Conservation (phyloP, 2,888 invertebrate genomes). For the Alentia gelatinosa region DNA sequence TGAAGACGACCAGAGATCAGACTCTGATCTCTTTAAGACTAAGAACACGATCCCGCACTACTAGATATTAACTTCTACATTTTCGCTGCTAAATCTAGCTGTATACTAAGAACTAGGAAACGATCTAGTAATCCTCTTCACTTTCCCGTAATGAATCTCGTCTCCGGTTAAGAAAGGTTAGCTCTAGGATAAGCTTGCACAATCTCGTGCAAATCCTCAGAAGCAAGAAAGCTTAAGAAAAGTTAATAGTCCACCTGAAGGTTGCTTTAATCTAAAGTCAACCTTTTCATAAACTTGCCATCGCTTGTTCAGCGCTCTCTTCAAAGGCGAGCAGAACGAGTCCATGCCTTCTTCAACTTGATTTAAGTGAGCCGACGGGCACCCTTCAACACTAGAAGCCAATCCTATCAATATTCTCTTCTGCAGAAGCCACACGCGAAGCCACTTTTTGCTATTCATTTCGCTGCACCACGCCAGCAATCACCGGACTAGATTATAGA, state of each 20-base stretch:
- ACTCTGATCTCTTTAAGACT: background rate
- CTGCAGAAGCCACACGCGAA: constrained; percentile 28
- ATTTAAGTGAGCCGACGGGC: background rate
- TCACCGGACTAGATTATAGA: constrained; percentile 36
- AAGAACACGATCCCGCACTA: background rate
- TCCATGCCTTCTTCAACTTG: background rate
- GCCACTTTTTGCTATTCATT: constrained; percentile 42
- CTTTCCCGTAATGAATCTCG: too few species aligned
- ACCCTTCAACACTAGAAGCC: constrained; percentile 17
- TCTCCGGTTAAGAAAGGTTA: too few species aligned
- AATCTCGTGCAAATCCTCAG: too few species aligned
- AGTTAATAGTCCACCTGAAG: too few species aligned
- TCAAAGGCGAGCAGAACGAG: background rate
- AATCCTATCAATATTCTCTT: constrained; percentile 31
- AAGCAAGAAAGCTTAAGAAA: too few species aligned
- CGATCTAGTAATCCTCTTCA: too few species aligned
- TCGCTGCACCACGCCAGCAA: background rate
- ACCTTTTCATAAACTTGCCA: background rate
- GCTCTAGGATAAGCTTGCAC: too few species aligned
- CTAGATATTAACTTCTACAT: background rate
- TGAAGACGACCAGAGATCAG: background rate
- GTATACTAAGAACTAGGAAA: too few species aligned
- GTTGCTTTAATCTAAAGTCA: too few species aligned
- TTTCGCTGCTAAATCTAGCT: too few species aligned
- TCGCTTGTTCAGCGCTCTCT: background rate